phyloP scores from a whole-genome alignment of 2,113 vertebrate species.

The Oxyura jamaicensis region DNA sequence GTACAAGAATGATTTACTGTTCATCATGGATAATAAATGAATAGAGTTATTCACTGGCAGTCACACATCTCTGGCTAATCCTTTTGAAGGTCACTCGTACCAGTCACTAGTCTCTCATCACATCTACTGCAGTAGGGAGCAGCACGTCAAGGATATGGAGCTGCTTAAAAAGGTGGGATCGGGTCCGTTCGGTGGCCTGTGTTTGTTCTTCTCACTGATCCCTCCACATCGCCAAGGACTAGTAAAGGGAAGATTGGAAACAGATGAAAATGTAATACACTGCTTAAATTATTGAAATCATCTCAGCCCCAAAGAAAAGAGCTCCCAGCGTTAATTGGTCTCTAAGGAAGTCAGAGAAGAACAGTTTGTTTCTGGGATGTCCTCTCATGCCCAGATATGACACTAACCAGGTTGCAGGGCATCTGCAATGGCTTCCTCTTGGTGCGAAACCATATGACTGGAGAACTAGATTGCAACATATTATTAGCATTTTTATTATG shows the following conservation, averaged over 20 bases:
- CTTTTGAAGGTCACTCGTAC: constrained; percentile 19
- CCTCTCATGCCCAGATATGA: constrained; percentile 50
- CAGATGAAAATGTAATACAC: constrained; percentile 19
- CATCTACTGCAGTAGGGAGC: background rate
- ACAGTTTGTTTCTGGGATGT: constrained; percentile 68
- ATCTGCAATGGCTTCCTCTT: constrained; percentile 45
- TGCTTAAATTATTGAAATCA: constrained; percentile 61
- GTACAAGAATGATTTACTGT: constrained; percentile 48
- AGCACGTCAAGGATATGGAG: background rate
- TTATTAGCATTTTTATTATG: constrained; percentile 53
- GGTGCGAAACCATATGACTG: constrained; percentile 27
- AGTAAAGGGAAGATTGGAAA: background rate
- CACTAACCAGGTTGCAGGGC: constrained; percentile 61
- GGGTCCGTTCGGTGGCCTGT: accelerated
- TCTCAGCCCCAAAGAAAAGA: constrained; percentile 50
- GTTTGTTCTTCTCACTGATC: background rate
- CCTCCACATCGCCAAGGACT: background rate
- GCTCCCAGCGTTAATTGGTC: constrained; percentile 46
- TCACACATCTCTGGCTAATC: background rate
- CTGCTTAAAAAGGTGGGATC: background rate
- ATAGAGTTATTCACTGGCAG: constrained; percentile 46
- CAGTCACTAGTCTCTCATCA: background rate
- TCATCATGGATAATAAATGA: constrained; percentile 6
- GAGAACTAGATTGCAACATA: constrained; percentile 40
- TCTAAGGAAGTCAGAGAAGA: constrained; percentile 43